These are phyloP conservation scores for Drosophila repleta DNA, from an alignment of 1,140 invertebrate genomes.

Conservation along the genomic window DNA sequence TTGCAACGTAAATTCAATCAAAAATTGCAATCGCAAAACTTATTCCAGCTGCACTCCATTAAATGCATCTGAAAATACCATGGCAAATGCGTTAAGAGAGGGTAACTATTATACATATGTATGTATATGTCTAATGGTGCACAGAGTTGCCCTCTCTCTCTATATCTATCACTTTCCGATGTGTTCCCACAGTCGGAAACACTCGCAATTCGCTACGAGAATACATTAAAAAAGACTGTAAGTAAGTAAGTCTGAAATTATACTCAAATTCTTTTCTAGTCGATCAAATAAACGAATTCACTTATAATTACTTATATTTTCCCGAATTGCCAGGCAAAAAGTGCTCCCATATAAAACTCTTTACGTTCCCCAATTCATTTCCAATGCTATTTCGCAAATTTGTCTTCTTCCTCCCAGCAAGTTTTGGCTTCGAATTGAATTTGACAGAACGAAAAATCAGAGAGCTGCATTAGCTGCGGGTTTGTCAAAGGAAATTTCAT, in stretches of 20 bases:
- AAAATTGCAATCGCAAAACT: conserved; percentile 59
- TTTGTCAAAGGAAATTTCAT: conserved; percentile 15
- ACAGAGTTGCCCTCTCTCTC: no score
- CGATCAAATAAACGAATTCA: no score
- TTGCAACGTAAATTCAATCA: conserved; percentile 61
- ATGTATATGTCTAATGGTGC: no score
- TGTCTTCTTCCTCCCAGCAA: not conserved
- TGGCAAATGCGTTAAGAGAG: not conserved
- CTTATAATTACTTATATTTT: no score
- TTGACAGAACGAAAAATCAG: conserved; percentile 28
- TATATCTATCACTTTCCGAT: no score
- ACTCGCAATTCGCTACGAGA: no score
- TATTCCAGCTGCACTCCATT: conserved; percentile 62
- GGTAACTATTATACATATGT: no score
- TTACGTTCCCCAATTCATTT: not conserved
- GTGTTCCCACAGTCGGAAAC: no score
- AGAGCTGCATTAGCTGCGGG: conserved; percentile 57
- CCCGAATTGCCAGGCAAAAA: not conserved
- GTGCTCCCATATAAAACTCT: not conserved
- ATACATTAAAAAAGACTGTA: no score
- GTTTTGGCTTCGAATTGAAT: conserved; percentile 14
- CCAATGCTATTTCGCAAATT: not conserved
- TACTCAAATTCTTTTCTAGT: no score
- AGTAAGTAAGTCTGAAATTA: no score
- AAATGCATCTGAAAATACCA: conserved; percentile 46